Evolutionary conservation across 2,113 vertebrate genomes (phyloP).

Genomic region (Limnothrissa miodon): DNA sequence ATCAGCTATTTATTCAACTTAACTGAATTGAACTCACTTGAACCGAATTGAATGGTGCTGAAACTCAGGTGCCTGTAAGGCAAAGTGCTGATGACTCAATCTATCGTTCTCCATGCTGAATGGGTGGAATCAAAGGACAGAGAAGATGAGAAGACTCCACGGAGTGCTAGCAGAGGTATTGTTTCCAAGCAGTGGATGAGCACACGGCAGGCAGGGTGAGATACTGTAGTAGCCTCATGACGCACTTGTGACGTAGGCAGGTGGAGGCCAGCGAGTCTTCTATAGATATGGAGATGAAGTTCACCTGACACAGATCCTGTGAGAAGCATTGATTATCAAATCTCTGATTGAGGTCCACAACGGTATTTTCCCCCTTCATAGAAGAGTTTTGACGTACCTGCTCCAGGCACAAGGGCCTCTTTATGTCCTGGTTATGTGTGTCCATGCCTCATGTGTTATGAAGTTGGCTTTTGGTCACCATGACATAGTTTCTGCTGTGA

Average conservation of each 20-base stretch:
- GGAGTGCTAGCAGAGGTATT: neutral
- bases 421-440: neutral
- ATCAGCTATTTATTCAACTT: too few relatives aligned
- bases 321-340: neutral
- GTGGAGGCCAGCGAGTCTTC: neutral
- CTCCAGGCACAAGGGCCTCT: neutral
- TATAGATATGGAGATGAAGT: neutral
- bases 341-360: neutral
- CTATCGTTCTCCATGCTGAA: neutral
- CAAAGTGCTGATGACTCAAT: neutral
- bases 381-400: neutral
- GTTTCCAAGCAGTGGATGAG: neutral
- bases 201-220: neutral
- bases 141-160: neutral
- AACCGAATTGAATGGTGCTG: too few relatives aligned
- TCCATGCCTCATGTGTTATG: neutral
- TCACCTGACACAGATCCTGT: neutral
- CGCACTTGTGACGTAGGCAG: neutral
- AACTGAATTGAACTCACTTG: too few relatives aligned
- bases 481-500: neutral
- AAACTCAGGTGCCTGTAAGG: too few relatives aligned
- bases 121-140: neutral
- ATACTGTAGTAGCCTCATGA: neutral
- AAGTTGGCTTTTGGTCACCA: too few relatives aligned
- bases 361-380: neutral